Percentiles rank a stretch among this genome's conserved stretches.
Conservation (phyloP, 2,797 vertebrate species). For the Periparus ater region DNA sequence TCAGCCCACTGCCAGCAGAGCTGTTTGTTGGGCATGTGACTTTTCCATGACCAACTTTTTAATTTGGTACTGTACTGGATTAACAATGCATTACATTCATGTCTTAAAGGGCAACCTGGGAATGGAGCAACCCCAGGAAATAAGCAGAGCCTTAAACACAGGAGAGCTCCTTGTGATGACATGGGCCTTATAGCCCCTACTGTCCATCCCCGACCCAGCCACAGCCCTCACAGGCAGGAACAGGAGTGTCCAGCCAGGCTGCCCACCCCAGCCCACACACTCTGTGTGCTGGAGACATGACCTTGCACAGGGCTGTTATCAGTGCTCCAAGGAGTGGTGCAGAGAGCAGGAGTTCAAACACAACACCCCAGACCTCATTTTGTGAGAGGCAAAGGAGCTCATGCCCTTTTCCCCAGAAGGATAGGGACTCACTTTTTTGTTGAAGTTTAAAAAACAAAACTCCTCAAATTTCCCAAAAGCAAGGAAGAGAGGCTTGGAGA, state of each 20-base stretch:
- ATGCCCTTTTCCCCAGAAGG: background rate
- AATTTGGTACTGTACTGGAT: background rate
- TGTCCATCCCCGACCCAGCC: background rate
- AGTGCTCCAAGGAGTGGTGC: fast-evolving
- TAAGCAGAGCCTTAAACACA: background rate
- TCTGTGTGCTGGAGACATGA: fast-evolving
- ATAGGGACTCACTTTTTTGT: background rate
- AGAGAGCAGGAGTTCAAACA: background rate
- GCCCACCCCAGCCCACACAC: background rate
- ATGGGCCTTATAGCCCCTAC: fast-evolving
- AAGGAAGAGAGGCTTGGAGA: background rate
- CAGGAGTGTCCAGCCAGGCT: background rate
- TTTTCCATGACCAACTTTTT: background rate
- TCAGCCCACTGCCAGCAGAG: background rate
- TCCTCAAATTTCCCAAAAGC: background rate
- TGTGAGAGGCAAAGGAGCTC: background rate
- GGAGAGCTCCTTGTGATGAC: fast-evolving
- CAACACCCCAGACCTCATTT: background rate
- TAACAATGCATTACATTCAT: background rate
- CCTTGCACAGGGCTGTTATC: background rate
- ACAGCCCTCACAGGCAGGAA: background rate
- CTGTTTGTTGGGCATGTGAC: background rate
- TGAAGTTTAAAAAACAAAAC: background rate
- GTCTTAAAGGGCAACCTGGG: background rate
- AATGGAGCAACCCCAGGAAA: background rate